Evolutionary conservation across 2,888 invertebrate species (phyloP), one percentile per base, ranked within the genome.

Genomic region (Orchesella flavescens): DNA sequence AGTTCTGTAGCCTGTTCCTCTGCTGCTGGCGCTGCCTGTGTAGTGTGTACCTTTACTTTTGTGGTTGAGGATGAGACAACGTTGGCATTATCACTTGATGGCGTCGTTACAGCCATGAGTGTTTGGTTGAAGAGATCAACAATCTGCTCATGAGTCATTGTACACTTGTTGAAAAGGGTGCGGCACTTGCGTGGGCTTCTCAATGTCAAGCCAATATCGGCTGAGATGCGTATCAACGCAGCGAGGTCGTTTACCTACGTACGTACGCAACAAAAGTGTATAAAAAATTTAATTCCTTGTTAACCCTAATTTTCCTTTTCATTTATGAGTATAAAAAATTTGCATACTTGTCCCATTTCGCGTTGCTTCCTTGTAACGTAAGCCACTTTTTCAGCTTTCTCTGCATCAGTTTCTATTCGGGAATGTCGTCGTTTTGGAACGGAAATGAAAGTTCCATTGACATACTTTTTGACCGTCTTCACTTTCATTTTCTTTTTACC

Each of bases 241-340:
- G 85, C 84, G n/a, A 85, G 77, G 68, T 85, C 85, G 21, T 83
- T 84, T 23, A 78, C 83, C 85, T 85, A 19, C 12, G 49, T 34
- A 34, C 2, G 34, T 34, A 34, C 7, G 34, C 34, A 34, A 34
- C 34, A 59, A 59, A 59, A 68, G 55, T 23, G 23, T 17, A 57
- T 59, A 23, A n/a, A 34, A 34, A 34, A 34, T 34, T 7, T 34
- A 34, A 34, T 34, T 34, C 34, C 34, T 34, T 34, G 2, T 34
- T 34, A 34, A 34, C 34, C 34, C 34, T 7, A 34, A 34, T 34
- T 34, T 34, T 34, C 34, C 34, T 34, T 34, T 34, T 34, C 2
- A 34, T 21, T 34, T 43, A 44, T 59, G 23, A n/a, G 7, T 34
- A 13, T 21, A 17, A 69, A 44, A 46, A 46, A 69, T 53, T 63